Base-by-base conservation (phyloP, 2,113 vertebrate species). In the Pachypanchax playfairii region DNA sequence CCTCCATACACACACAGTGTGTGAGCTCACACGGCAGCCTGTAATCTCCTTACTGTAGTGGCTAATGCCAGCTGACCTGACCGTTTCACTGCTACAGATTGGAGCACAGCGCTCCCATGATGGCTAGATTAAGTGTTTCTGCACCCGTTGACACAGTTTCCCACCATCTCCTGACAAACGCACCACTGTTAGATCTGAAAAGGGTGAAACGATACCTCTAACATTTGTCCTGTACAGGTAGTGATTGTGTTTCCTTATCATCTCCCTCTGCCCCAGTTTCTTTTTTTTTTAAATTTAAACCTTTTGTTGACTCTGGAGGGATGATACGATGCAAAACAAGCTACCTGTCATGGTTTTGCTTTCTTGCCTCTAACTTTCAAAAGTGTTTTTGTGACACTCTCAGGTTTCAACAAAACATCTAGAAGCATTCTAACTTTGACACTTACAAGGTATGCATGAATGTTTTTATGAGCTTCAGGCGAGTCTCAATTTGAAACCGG, bases 11-110 rank as follows among this genome's bases (percentile, higher is more conserved):
- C n/a, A 11, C 48, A 41, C 51, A 28, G 71, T 38, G 50, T 3
- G 21, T 50, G 42, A 58, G 59, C 22, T 57, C 73, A 67, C 67
- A 71, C 54, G 66, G 64, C 59, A 20, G 56, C 21, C 17, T 86
- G 10, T 62, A 84, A 88, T 87, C 88, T 69, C 61, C 50, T 73
- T 63, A 82, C 70, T 49, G 55, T 62, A 67, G 65, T 46, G 4
- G 46, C 62, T 83, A 83, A 87, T 82, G 49, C 81, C 68, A 24
- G 48, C 43, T 56, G 62, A 60, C 56, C 50, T 31, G 47, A 57
- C 42, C 74, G 31, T 28, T 64, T 80, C 36, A 66, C 49, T 58
- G 51, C 24, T 58, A 5, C 52, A 65, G 70, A 71, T n/a, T 39
- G 63, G 55, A 53, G 35, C 24, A 24, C 29, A 56, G 18, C 7